These are phyloP conservation scores for Acinonyx jubatus DNA, from an alignment of 2,113 vertebrate genomes.

Conservation along the genomic window DNA sequence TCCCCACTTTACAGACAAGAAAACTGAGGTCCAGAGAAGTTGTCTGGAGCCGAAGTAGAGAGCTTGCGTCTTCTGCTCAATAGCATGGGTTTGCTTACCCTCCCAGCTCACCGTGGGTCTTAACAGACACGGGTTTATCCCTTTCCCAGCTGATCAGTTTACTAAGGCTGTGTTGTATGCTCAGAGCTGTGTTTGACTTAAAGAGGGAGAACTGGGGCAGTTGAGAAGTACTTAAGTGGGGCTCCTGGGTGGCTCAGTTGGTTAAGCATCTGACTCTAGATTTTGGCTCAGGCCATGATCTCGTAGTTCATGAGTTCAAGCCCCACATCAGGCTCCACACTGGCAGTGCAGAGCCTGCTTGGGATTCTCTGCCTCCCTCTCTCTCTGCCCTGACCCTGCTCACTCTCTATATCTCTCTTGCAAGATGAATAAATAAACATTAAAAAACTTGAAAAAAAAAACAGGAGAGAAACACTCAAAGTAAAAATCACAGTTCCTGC, in stretches of 20 bases:
- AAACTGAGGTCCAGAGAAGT: not conserved
- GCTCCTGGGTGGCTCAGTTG: no score
- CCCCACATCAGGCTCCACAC: no score
- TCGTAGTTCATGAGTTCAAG: no score
- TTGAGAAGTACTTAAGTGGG: not conserved
- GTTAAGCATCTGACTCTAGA: no score
- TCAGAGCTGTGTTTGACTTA: not conserved
- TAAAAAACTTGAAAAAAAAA: no score
- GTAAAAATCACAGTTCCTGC: not conserved
- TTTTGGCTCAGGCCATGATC: no score
- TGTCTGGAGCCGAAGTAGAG: not conserved
- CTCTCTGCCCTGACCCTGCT: no score
- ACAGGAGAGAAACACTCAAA: not conserved
- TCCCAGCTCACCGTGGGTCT: not conserved
- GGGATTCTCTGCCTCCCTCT: no score
- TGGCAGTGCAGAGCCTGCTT: no score
- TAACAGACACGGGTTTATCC: not conserved
- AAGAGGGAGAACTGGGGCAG: not conserved
- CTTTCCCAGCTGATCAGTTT: not conserved
- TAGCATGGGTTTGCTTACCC: not conserved
- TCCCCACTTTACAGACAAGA: not conserved
- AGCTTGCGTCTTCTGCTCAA: not conserved
- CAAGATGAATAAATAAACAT: no score
- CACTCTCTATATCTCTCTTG: no score
- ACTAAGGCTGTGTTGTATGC: not conserved